A percentile compares a stretch with the other conserved stretches of the same genome.
Conservation (phyloP, 2,797 vertebrate species). For the Fistularia commersonii region DNA sequence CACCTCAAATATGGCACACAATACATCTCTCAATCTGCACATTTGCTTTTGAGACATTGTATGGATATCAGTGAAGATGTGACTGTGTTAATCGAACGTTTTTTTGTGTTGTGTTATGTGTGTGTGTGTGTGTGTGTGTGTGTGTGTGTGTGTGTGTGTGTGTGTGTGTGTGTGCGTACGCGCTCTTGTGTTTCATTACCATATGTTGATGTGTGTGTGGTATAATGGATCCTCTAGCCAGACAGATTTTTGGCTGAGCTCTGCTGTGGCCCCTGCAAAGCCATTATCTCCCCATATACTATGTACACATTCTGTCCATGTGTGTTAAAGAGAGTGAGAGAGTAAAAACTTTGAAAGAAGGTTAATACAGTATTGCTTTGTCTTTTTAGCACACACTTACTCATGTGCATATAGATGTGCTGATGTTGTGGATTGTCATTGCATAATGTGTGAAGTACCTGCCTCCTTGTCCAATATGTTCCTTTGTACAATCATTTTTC, state of each 20-base stretch:
- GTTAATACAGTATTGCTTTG: slow-evolving; percentile 39
- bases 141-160: background rate
- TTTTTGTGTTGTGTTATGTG: background rate
- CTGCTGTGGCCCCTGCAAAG: slow-evolving; percentile 44
- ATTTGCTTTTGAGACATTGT: slow-evolving; percentile 9
- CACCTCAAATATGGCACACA: slow-evolving; percentile 31
- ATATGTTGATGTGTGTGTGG: slow-evolving; percentile 23
- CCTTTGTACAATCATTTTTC: slow-evolving; percentile 1
- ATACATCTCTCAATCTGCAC: slow-evolving; percentile 15
- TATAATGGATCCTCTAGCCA: slow-evolving; percentile 49
- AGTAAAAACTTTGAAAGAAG: slow-evolving; percentile 31
- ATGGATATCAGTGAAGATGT: slow-evolving; percentile 22
- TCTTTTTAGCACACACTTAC: slow-evolving; percentile 18
- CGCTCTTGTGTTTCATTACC: background rate
- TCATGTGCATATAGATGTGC: slow-evolving; percentile 18
- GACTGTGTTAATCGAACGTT: no score
- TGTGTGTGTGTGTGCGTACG: background rate
- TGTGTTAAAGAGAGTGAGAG: slow-evolving; percentile 23
- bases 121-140: background rate
- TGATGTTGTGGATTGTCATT: slow-evolving; percentile 19
- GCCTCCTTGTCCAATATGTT: slow-evolving; percentile 8
- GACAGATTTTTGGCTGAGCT: slow-evolving; percentile 56
- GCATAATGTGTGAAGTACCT: slow-evolving; percentile 21
- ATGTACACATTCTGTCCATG: slow-evolving; percentile 33
- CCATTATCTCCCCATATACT: slow-evolving; percentile 55